Base-by-base conservation (phyloP, 2,888 invertebrate species). In the Apamea crenata region DNA sequence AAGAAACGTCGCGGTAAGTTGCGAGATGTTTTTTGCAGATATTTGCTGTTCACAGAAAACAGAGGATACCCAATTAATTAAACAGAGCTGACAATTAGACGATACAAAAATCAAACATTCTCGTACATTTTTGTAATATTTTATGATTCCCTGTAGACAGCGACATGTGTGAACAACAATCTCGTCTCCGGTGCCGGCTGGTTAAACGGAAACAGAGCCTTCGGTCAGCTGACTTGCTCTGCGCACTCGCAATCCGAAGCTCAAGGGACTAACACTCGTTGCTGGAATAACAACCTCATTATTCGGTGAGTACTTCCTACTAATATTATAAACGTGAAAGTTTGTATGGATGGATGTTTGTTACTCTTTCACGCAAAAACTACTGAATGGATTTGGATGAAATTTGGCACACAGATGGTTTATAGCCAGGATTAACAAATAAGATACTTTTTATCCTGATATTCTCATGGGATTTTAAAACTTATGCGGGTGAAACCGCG, bases 141-240 rank as follows among this genome's bases (percentile, higher is more conserved):
- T 67, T 29, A 14, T 40, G 4, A 16, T 70, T 61, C 50, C 32
- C 82, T 86, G 25, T 82, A 96, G 96, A 94, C 92, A 3, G 96
- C 95, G 0, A 93, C 93, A 14, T 96, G 96, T 82, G 94, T 93
- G 1, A 95, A 88, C 84, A 91, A 93, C 71, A 89, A 88, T 21
- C 84, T 93, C 5, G 91, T 96, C 2, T 93, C 95, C 4, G 95
- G 95, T 6, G 59, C 91, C 18, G 94, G 94, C 2, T 96, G 96
- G 96, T 85, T 96, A 53, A 92, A 90, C 21, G 94, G 94, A 0
- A 91, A 94, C 44, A 89, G 94, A 16, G 91, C 90, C 1, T 97
- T 97, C 85, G 93, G 94, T 7, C 92, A 93, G 6, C 91, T 97
- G 40, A 93, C 94, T 7, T 97, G 97, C 87, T 94, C 94, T 4